phyloP scores from a whole-genome alignment of 2,797 vertebrate species.

The Benthosema pterotum region DNA sequence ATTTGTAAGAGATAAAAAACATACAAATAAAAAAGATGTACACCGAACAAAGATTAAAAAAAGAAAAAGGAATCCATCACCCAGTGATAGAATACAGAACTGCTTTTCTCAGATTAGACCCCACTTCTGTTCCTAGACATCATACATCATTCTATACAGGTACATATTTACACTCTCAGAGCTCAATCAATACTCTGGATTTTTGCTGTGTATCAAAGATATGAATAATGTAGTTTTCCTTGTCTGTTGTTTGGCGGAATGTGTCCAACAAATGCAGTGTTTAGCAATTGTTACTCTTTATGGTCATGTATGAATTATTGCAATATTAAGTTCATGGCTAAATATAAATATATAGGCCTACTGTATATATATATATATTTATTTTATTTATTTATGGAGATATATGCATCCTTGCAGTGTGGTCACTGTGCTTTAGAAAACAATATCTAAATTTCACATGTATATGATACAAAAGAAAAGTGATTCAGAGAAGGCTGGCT shows the following conservation, averaged over 20 bases:
- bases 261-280: slow-evolving; percentile 34
- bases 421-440: slow-evolving; percentile 49
- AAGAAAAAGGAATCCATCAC: slow-evolving; percentile 55
- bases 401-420: slow-evolving; percentile 47
- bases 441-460: slow-evolving; percentile 3
- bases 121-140: not conserved
- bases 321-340: slow-evolving; percentile 33
- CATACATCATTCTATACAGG: too few relatives aligned
- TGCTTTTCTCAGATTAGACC: not conserved
- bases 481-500: slow-evolving; percentile 36
- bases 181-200: too few relatives aligned
- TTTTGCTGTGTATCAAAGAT: slow-evolving; percentile 36
- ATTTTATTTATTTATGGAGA: not conserved
- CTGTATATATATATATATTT: too few relatives aligned
- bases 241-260: slow-evolving; percentile 62
- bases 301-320: slow-evolving; percentile 50
- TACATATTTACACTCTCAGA: too few relatives aligned
- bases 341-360: not conserved
- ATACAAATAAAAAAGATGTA: slow-evolving; percentile 42
- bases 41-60: slow-evolving; percentile 45
- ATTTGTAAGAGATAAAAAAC: slow-evolving; percentile 40
- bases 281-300: slow-evolving; percentile 18
- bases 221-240: slow-evolving; percentile 65
- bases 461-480: slow-evolving; percentile 44
- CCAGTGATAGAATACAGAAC: slow-evolving; percentile 50